Evolutionary conservation across 2,797 vertebrate genomes (phyloP).

Genomic region (Enteromius mattozi): DNA sequence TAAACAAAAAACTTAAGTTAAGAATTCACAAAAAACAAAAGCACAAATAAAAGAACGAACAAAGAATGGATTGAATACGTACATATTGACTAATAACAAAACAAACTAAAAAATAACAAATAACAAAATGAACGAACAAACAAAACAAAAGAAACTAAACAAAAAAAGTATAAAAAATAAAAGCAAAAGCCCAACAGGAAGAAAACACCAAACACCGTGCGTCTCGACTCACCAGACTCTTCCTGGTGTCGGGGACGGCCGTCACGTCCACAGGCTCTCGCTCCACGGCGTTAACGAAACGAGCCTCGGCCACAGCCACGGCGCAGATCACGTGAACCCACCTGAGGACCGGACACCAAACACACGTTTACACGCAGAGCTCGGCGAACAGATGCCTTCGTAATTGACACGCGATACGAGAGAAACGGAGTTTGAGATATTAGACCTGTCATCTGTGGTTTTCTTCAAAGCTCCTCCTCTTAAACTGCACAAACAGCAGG

Average conservation of each 20-base stretch:
- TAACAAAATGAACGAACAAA: not conserved
- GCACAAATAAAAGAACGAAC: not conserved
- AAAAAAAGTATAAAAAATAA: not conserved
- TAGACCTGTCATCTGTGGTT: conserved; percentile 88
- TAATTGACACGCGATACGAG: not conserved
- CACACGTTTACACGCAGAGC: not conserved
- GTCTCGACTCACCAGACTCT: conserved; percentile 83
- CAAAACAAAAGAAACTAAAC: not conserved
- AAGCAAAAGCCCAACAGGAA: not conserved
- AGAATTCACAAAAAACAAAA: not conserved
- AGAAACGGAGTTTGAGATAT: conserved; percentile 51
- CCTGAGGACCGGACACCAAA: conserved; percentile 69
- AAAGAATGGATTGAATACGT: not conserved
- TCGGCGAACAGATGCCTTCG: not conserved
- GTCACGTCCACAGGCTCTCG: conserved; percentile 92
- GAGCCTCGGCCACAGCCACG: conserved; percentile 92
- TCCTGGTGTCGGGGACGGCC: conserved; percentile 89
- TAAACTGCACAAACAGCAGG: conserved; percentile 94
- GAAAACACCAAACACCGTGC: not conserved
- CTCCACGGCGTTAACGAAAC: conserved; percentile 86
- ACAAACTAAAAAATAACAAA: not conserved
- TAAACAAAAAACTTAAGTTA: not conserved
- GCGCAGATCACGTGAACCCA: conserved; percentile 97
- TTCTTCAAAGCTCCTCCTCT: conserved; percentile 93
- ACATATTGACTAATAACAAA: not conserved